Evolutionary conservation across 2,888 invertebrate species (phyloP), one percentile per base, ranked within the genome.

Genomic region (Nymphalis c-album): DNA sequence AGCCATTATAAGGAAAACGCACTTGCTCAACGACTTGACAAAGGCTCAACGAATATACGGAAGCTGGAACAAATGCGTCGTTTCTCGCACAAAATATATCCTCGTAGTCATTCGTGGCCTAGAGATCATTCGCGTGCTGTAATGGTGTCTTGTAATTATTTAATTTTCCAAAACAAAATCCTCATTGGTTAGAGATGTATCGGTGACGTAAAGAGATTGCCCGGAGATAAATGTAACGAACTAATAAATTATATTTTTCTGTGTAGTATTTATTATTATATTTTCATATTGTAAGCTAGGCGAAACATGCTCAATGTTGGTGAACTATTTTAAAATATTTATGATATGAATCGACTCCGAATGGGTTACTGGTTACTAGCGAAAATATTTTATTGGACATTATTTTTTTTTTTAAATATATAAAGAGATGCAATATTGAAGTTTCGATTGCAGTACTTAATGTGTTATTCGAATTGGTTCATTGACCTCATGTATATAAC

Each of bases 11-110:
- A 65, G 64, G 61, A 74, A 67, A 71, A 73, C 74, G 74, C 75
- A 77, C 78, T 86, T 90, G 91, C 91, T 91, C 91, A 91, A 90
- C 80, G 68, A 72, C 68, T 71, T 74, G 70, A 73, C 71, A 72
- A 76, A 76, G 82, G 88, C 89, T 90, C 86, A 88, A 89, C 85
- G 85, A 85, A 76, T 77, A 75, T 71, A 82, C 77, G 79, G 79
- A 75, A 77, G 75, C 78, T 64, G 66, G 59, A 69, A 64, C 68
- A 63, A 61, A 69, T 70, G 67, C 69, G 60, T 72, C 64, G 66
- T 79, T 81, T 85, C 88, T 86, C 89, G 90, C 91, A 90, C 90
- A 91, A 91, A 88, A 80, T 84, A 83, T 85, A 72, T 71, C 74
- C 72, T 73, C 26, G 1, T 31, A 31, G 6, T 6, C 71, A 65